Conservation (phyloP, 2,797 vertebrate genomes). For the Serranus cabrilla region DNA sequence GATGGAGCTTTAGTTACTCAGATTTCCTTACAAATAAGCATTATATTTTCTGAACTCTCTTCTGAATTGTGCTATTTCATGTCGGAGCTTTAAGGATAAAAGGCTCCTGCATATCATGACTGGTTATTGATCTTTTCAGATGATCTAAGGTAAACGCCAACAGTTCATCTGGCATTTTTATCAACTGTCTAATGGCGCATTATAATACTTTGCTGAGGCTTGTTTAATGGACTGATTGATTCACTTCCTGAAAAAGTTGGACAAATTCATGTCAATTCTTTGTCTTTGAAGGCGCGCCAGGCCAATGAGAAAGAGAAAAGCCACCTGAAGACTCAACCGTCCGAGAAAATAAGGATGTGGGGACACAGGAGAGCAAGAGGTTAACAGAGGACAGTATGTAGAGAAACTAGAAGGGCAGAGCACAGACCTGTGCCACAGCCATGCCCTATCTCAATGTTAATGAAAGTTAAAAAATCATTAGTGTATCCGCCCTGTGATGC, state of each 20-base stretch:
- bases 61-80: neutral
- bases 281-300: neutral
- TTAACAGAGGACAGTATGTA: neutral
- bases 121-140: slow-evolving; percentile 25
- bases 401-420: neutral
- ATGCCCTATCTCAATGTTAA: too few relatives aligned
- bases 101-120: slow-evolving; percentile 3
- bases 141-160: neutral
- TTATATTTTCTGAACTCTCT: neutral
- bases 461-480: too few relatives aligned
- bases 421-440: too few relatives aligned
- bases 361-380: neutral
- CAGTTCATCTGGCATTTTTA: slow-evolving; percentile 6
- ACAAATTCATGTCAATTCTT: slow-evolving; percentile 17
- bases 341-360: neutral
- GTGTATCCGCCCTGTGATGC: too few relatives aligned
- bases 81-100: neutral
- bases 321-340: neutral
- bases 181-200: slow-evolving; percentile 30
- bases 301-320: neutral
- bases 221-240: slow-evolving; percentile 20
- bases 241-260: slow-evolving; percentile 6
- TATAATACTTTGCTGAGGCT: slow-evolving; percentile 14
- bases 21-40: slow-evolving; percentile 1
- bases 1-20: slow-evolving; percentile 10